Base-by-base conservation (phyloP, 2,888 invertebrate genomes). In the Pristionchus japonicus region DNA sequence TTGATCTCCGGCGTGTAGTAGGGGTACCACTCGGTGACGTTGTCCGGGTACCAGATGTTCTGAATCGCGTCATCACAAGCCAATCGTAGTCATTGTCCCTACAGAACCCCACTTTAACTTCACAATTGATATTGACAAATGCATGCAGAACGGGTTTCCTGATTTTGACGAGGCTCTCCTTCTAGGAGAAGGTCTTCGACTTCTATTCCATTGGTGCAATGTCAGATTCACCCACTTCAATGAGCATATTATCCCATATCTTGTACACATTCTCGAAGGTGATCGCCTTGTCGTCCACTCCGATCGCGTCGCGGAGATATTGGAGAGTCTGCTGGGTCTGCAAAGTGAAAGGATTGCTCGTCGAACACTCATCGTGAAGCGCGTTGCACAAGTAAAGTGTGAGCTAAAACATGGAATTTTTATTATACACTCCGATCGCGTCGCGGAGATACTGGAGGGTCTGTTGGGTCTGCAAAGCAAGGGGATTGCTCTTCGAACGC, bases 201-300 rank as follows among this genome's bases (percentile, higher is more conserved):
- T n/a, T n/a, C n/a, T n/a, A n/a, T n/a, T n/a, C n/a, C n/a, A n/a
- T n/a, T n/a, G n/a, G n/a, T n/a, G n/a, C n/a, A n/a, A n/a, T n/a
- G n/a, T n/a, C n/a, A n/a, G n/a, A n/a, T n/a, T n/a, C n/a, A n/a
- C 37, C 34, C 17, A 83, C 82, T 52, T 83, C 82, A 17, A 49
- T 34, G 34, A 83, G 82, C 82, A 83, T 83, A 20, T 83, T 83
- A 23, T 83, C 82, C 82, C 82, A 83, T 20, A 83, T 83, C 82
- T 83, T 83, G 82, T 83, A 83, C 3, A 83, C 34, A 23, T 83
- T 83, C 82, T 83, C 82, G 52, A 83, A 83, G 0, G 49, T 83
- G n/a, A 83, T 83, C 2, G 82, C 27, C 17, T 15, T 9, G 3
- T 83, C 52, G 37, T 83, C 82, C 34, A 49, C 82, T 83, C 82